These are phyloP conservation scores for Charadrius vociferus DNA, from an alignment of 2,113 vertebrate genomes.

Conservation along the genomic window DNA sequence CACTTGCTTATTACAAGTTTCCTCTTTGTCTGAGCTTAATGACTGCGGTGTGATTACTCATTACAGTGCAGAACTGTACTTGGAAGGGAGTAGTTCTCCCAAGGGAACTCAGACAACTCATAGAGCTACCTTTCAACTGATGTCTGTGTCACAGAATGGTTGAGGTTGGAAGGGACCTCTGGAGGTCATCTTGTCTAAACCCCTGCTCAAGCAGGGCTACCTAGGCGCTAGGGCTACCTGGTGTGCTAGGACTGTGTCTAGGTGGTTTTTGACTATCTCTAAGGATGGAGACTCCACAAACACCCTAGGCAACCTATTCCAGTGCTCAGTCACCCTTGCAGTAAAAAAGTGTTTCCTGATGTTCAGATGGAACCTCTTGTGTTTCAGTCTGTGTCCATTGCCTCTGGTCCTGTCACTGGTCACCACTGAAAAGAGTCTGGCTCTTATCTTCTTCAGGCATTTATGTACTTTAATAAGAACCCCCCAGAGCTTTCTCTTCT, in stretches of 20 bases:
- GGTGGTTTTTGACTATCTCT: background rate
- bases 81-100: background rate
- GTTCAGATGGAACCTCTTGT: background rate
- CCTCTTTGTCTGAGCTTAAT: background rate
- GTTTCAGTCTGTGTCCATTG: background rate
- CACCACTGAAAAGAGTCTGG: background rate
- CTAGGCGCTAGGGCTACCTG: background rate
- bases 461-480: background rate
- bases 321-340: background rate
- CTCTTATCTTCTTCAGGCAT: background rate
- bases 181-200: background rate
- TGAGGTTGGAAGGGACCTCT: background rate
- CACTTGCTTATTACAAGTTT: background rate
- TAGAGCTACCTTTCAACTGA: background rate
- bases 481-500: background rate
- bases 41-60: background rate
- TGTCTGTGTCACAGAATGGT: background rate
- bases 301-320: background rate
- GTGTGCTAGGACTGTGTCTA: background rate
- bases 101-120: background rate
- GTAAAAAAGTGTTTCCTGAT: background rate
- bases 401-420: background rate
- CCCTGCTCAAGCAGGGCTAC: background rate
- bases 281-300: background rate
- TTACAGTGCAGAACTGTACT: background rate